Evolutionary conservation across 2,113 vertebrate genomes (phyloP).

Genomic region (Antigone vipio): DNA sequence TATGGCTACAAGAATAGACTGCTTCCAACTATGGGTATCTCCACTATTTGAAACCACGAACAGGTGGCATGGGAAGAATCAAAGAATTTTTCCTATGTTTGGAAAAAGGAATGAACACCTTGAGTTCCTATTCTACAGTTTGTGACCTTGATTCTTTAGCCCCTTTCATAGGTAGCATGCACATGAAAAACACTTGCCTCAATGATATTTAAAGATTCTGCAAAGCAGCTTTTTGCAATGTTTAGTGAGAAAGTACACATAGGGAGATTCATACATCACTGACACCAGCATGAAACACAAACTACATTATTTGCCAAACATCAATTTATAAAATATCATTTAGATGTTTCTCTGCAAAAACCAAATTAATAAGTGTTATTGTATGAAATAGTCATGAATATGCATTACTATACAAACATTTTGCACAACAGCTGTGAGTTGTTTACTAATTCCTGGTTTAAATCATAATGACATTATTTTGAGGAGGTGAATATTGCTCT

Average conservation of each 20-base stretch:
- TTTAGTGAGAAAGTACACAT: background rate
- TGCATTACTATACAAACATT: conserved; percentile 70
- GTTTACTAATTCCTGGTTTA: conserved; percentile 80
- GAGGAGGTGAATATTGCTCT: conserved; percentile 69
- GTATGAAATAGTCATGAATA: conserved; percentile 69
- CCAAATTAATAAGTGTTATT: conserved; percentile 60
- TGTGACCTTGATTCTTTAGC: background rate
- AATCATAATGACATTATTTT: conserved; percentile 77
- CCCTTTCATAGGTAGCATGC: rapidly evolving
- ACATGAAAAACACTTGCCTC: rapidly evolving
- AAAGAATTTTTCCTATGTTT: background rate
- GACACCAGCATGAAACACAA: background rate
- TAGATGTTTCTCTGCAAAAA: conserved; percentile 35
- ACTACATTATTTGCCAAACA: conserved; percentile 22
- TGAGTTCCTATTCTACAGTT: background rate
- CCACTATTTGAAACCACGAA: background rate
- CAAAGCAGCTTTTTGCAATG: background rate
- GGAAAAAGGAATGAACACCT: background rate
- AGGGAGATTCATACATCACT: background rate
- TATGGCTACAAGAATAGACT: rapidly evolving
- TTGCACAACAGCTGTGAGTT: conserved; percentile 81
- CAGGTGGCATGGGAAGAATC: background rate
- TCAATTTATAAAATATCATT: conserved; percentile 17
- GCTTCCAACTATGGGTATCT: background rate
- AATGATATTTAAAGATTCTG: background rate